Base-by-base conservation (phyloP, 2,113 vertebrate species). In the Zootoca vivipara region DNA sequence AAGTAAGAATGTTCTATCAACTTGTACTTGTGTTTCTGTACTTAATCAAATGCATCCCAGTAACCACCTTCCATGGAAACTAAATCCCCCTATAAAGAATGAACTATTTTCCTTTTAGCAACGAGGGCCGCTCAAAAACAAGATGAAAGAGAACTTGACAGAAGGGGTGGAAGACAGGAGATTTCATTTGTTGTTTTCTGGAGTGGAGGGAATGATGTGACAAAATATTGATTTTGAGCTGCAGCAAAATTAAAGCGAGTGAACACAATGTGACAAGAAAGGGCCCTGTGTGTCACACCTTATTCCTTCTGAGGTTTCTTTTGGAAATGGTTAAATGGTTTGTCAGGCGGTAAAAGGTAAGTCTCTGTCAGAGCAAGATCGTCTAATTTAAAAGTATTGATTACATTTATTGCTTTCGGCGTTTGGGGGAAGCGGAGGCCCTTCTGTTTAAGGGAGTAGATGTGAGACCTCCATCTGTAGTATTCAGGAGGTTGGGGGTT, bases 351-450 rank as follows among this genome's bases (percentile, higher is more conserved):
- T 64, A 90, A 92, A 93, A 70, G 87, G 20, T 79, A 89, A 87
- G 83, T 46, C 86, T 92, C 88, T 90, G 90, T 85, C 16, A 82
- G 16, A 78, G 1, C 30, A 88, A 85, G 35, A 88, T 88, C 18
- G 26, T 88, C 93, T 92, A 94, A 93, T 79, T 93, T 91, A 87
- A 94, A 95, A 74, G 10, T 92, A 88, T 91, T 92, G 81, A 92
- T 90, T 94, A 35, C 30, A 85, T 94, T 87, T 95, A 87, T 94
- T 90, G 84, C 28, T 89, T 82, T n/a, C 85, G 92, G 28, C 73
- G 87, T 93, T 93, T 92, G 64, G 88, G 87, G 72, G n/a, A 92
- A 82, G 52, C 82, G 85, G 91, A 77, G 92, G 1, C 5, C 89
- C 38, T 73, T 92, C 26, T 46, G 65, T 46, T 38, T 74, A 82